These are phyloP conservation scores for Drosophila suboccidentalis DNA, from an alignment of 2,888 invertebrate genomes.

Conservation along the genomic window DNA sequence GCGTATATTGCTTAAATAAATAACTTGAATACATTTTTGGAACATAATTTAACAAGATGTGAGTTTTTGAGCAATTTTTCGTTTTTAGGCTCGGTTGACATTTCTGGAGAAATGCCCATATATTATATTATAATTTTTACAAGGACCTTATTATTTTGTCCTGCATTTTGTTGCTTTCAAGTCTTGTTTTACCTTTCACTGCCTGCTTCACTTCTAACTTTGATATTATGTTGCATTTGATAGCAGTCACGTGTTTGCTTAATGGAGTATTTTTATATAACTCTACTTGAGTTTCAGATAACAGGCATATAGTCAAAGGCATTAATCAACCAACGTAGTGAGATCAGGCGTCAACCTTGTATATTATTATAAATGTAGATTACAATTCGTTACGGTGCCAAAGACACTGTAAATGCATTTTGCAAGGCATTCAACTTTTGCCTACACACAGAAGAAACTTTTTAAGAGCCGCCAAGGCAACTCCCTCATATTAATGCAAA, in stretches of 20 bases:
- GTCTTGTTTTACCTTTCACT: neutral
- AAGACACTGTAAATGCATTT: slow-evolving; percentile 50
- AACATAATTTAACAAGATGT: too few species aligned
- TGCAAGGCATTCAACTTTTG: slow-evolving; percentile 56
- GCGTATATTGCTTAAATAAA: too few species aligned
- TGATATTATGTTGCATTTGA: neutral
- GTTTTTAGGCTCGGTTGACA: too few species aligned
- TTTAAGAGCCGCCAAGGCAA: slow-evolving; percentile 38
- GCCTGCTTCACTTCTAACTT: neutral
- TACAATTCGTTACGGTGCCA: slow-evolving; percentile 36
- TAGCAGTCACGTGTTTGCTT: neutral
- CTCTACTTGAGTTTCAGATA: neutral
- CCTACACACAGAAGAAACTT: slow-evolving; percentile 34
- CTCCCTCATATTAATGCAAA: slow-evolving; percentile 37
- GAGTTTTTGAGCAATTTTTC: too few species aligned
- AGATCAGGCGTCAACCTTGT: slow-evolving; percentile 1
- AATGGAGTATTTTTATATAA: slow-evolving; percentile 5
- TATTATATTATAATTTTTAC: too few species aligned
- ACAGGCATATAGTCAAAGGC: slow-evolving; percentile 1
- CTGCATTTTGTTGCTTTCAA: neutral
- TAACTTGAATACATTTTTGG: too few species aligned
- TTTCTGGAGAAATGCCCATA: too few species aligned
- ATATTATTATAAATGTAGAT: slow-evolving; percentile 44
- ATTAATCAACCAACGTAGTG: slow-evolving; percentile 6
- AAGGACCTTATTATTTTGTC: too few species aligned